Evolutionary conservation across 2,113 vertebrate species (phyloP).

Genomic region (Takifugu flavidus): DNA sequence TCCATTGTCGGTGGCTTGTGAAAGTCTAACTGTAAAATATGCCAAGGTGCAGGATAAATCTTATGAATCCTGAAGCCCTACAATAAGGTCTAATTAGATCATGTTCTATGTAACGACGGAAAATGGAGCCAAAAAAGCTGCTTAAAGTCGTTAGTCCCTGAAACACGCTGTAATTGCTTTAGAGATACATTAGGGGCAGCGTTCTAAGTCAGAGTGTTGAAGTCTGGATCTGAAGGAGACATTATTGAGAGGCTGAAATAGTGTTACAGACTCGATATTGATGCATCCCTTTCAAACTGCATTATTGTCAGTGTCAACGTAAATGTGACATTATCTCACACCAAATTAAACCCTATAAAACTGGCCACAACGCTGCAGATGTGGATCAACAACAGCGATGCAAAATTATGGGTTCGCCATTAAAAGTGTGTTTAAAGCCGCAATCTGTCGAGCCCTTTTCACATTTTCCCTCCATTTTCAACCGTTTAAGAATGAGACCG

Average conservation of each 20-base stretch:
- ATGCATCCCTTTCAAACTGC: slow-evolving; percentile 38
- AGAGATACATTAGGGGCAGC: slow-evolving; percentile 62
- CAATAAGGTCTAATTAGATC: slow-evolving; percentile 54
- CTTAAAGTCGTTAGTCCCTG: slow-evolving; percentile 61
- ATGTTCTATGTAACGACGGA: slow-evolving; percentile 35
- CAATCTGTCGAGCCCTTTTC: not conserved
- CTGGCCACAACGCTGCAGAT: too few species aligned
- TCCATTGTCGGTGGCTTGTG: not conserved
- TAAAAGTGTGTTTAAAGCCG: slow-evolving; percentile 1
- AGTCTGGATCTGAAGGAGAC: slow-evolving; percentile 45
- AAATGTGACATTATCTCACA: not conserved
- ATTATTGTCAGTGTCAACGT: not conserved
- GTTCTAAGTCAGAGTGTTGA: slow-evolving; percentile 56
- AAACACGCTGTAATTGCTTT: slow-evolving; percentile 63
- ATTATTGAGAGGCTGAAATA: slow-evolving; percentile 56
- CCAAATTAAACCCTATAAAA: too few species aligned
- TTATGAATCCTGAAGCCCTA: slow-evolving; percentile 53
- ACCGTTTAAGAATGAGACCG: slow-evolving; percentile 7
- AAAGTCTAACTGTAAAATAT: slow-evolving; percentile 10
- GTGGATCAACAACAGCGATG: too few species aligned
- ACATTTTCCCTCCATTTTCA: not conserved
- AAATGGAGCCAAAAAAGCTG: slow-evolving; percentile 36
- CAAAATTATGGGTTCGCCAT: not conserved
- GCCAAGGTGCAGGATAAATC: slow-evolving; percentile 34
- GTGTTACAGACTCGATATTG: slow-evolving; percentile 36